A percentile compares a stretch with the other conserved stretches of the same genome.
Evolutionary conservation across 2,888 invertebrate genomes (phyloP).

Genomic region (Stenotaenia linearis): DNA sequence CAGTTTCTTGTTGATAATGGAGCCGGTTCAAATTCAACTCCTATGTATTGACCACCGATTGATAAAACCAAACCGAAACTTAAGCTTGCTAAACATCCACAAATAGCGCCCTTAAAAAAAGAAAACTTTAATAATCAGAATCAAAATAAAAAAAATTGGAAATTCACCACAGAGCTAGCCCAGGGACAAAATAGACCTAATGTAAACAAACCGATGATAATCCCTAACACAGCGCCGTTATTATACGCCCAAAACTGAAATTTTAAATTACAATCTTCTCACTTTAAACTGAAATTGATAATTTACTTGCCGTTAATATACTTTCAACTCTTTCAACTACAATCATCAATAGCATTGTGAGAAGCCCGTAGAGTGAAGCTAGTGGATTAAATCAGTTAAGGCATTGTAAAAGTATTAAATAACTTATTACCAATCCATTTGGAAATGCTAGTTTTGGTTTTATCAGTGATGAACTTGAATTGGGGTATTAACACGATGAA

Average conservation of each 20-base stretch:
- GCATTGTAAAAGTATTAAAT: no score
- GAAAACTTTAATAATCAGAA: no score
- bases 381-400: no score
- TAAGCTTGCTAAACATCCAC: neutral
- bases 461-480: slow-evolving; percentile 63
- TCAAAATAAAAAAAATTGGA: neutral
- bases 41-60: neutral
- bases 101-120: neutral
- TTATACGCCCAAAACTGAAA: slow-evolving; percentile 51
- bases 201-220: slow-evolving; percentile 76
- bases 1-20: neutral
- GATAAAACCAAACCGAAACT: neutral
- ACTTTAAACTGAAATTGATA: neutral
- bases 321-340: neutral
- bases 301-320: neutral
- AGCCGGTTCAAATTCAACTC: neutral
- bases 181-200: slow-evolving; percentile 83
- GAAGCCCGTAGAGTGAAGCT: neutral
- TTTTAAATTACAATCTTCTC: no score
- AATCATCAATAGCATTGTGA: neutral
- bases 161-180: slow-evolving; percentile 67
- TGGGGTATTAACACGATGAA: slow-evolving; percentile 60
- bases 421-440: slow-evolving; percentile 60
- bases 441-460: slow-evolving; percentile 69
- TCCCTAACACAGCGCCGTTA: slow-evolving; percentile 82